These are phyloP conservation scores for Apodemia duryi DNA, from an alignment of 2,888 invertebrate species.

Conservation along the genomic window DNA sequence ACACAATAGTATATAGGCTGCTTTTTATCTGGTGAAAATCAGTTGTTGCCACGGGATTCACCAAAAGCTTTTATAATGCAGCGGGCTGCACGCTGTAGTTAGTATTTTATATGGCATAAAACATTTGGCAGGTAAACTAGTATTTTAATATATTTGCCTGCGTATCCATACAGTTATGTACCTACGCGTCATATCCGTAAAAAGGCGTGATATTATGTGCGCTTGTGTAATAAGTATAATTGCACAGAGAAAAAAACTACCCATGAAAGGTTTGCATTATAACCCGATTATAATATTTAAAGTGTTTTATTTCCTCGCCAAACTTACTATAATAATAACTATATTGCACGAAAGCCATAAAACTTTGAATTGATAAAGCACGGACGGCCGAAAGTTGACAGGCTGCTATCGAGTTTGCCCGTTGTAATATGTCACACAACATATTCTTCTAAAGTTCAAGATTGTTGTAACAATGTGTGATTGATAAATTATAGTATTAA, in stretches of 20 bases:
- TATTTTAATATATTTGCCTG: too few relatives aligned
- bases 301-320: background rate
- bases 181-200: too few relatives aligned
- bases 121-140: too few relatives aligned
- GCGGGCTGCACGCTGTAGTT: too few relatives aligned
- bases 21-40: too few relatives aligned
- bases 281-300: slow-evolving; percentile 3
- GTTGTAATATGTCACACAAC: background rate
- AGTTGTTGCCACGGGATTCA: too few relatives aligned
- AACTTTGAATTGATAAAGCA: slow-evolving; percentile 5
- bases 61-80: too few relatives aligned
- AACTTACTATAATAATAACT: slow-evolving; percentile 4
- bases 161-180: too few relatives aligned
- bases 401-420: background rate
- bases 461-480: background rate
- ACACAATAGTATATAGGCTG: too few relatives aligned
- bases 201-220: too few relatives aligned
- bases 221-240: background rate
- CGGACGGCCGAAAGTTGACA: background rate
- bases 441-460: background rate
- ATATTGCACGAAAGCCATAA: slow-evolving; percentile 6
- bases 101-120: too few relatives aligned
- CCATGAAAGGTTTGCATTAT: background rate
- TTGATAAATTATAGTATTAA: too few relatives aligned
- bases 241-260: background rate